phyloP scores from a whole-genome alignment of 2,888 invertebrate species.

The Eupsilia transversa region DNA sequence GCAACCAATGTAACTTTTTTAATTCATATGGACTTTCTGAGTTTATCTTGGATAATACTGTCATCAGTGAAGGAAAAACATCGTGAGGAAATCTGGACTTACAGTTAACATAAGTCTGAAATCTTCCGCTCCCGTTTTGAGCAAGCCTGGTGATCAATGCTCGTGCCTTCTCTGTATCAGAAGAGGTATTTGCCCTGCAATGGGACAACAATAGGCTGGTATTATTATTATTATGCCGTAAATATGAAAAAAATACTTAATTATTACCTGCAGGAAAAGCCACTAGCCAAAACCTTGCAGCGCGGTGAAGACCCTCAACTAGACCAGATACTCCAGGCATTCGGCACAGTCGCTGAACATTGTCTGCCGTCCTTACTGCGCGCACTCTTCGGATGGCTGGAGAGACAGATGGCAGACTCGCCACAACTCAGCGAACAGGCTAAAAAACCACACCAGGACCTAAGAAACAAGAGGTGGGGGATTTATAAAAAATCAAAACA shows the following conservation, averaged over 20 bases:
- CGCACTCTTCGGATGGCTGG: constrained; percentile 98
- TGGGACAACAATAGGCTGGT: no score
- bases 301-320: constrained; percentile 98
- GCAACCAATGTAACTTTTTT: background rate
- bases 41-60: background rate
- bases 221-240: background rate
- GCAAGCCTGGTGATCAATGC: background rate
- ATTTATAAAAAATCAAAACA: constrained; percentile 10
- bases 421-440: constrained; percentile 87
- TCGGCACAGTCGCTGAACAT: constrained; percentile 98
- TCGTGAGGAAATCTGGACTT: background rate
- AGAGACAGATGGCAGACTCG: constrained; percentile 95
- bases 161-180: background rate
- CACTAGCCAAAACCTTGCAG: constrained; percentile 98
- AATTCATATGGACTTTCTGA: background rate
- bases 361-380: constrained; percentile 98
- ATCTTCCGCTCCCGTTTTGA: background rate
- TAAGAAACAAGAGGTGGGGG: constrained; percentile 86
- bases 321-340: constrained; percentile 97
- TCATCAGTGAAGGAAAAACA: background rate
- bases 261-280: constrained; percentile 93
- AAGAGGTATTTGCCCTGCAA: background rate
- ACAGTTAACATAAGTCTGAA: background rate
- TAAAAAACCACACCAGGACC: constrained; percentile 90
- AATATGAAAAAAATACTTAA: background rate